A percentile compares a stretch with the other conserved stretches of the same genome.
phyloP scores from a whole-genome alignment of 2,888 invertebrate species.

The Spisula solida region DNA sequence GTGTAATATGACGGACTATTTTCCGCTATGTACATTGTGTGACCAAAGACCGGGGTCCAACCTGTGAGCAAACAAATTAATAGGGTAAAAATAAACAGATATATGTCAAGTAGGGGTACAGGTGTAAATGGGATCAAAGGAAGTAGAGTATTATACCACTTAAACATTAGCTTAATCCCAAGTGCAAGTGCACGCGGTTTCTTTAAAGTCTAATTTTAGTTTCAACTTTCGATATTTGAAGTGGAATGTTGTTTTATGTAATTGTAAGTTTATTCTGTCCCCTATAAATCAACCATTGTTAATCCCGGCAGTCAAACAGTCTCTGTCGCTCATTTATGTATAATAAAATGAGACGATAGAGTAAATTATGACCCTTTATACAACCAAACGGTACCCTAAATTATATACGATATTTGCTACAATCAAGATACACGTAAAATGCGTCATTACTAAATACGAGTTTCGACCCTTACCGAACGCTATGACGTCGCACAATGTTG shows the following conservation, averaged over 20 bases:
- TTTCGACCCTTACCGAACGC: no score
- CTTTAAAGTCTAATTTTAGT: neutral
- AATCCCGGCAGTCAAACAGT: no score
- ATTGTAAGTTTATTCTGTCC: neutral
- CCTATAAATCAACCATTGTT: no score
- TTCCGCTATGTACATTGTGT: neutral
- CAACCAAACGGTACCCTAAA: no score
- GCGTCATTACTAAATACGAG: no score
- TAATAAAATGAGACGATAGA: no score
- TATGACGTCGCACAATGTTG: no score
- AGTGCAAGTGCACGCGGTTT: neutral
- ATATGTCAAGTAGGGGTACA: conserved; percentile 47
- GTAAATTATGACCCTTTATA: no score
- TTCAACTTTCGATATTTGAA: neutral
- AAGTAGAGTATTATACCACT: conserved; percentile 12
- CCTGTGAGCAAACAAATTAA: neutral
- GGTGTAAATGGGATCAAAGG: conserved; percentile 30
- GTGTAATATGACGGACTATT: neutral
- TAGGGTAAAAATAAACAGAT: conserved; percentile 46
- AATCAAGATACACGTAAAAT: no score
- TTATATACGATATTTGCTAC: no score
- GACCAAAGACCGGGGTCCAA: neutral
- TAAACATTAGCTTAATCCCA: neutral
- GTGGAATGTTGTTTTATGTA: neutral
- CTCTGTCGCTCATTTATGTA: no score